phyloP scores from a whole-genome alignment of 2,888 invertebrate genomes.

The Spodoptera picta region DNA sequence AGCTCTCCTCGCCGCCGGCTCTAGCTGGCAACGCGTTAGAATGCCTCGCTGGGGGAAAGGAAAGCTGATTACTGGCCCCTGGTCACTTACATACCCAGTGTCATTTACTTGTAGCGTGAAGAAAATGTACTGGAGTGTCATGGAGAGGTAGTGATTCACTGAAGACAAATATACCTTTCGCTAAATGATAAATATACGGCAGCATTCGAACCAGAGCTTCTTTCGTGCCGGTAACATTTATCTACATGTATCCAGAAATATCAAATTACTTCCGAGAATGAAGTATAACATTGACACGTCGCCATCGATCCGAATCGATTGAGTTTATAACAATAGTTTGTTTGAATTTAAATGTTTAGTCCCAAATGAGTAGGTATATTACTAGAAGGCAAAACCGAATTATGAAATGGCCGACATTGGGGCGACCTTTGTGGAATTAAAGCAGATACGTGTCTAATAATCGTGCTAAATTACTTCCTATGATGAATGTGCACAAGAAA shows the following conservation, averaged over 20 bases:
- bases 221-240: constrained; percentile 45
- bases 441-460: constrained; percentile 82
- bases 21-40: constrained; percentile 32
- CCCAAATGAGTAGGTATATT: constrained; percentile 62
- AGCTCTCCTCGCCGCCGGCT: constrained; percentile 57
- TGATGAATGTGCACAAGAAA: constrained; percentile 62
- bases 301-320: constrained; percentile 69
- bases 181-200: constrained; percentile 36
- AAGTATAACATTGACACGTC: constrained; percentile 75
- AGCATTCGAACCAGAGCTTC: constrained; percentile 20
- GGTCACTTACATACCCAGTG: constrained; percentile 44
- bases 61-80: constrained; percentile 58
- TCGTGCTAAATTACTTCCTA: constrained; percentile 83
- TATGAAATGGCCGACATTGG: constrained; percentile 75
- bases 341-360: constrained; percentile 60
- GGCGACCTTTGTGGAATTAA: constrained; percentile 77
- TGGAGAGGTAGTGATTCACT: constrained; percentile 37
- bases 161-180: constrained; percentile 31
- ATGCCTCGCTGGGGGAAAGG: constrained; percentile 45
- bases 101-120: constrained; percentile 45
- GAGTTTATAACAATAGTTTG: constrained; percentile 68
- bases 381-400: constrained; percentile 65
- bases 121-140: constrained; percentile 15
- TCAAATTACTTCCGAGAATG: constrained; percentile 79
- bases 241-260: constrained; percentile 65